Evolutionary conservation across 2,888 invertebrate genomes (phyloP).

Genomic region (Ischnus inquisitorius): DNA sequence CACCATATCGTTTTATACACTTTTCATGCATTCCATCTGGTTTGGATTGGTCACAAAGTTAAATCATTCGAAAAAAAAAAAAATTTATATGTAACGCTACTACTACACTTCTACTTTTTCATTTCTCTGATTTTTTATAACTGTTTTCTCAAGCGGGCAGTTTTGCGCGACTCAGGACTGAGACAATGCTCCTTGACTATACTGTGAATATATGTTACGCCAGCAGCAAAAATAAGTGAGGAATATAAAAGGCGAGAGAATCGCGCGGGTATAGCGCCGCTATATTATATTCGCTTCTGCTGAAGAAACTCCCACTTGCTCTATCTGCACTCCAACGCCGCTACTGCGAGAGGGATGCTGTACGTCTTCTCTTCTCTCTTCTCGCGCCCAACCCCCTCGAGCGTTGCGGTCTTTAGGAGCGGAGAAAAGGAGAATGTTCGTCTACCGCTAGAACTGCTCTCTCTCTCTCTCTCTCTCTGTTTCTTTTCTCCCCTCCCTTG

Average conservation of each 20-base stretch:
- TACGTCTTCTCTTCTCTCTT: constrained; percentile 30
- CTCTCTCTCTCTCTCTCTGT: background rate
- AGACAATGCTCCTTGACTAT: constrained; percentile 13
- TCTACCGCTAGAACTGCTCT: background rate
- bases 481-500: no score
- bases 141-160: background rate
- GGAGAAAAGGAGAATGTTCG: constrained; percentile 58
- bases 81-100: no score
- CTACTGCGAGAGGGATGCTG: constrained; percentile 1
- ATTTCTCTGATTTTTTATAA: constrained; percentile 1
- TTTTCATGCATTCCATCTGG: no score
- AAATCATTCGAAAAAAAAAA: no score
- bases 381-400: constrained; percentile 43
- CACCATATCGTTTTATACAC: constrained; percentile 5
- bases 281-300: constrained; percentile 15
- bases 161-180: constrained; percentile 1
- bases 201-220: background rate
- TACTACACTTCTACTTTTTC: no score
- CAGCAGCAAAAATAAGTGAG: constrained; percentile 15
- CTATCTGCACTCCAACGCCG: constrained; percentile 25
- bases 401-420: constrained; percentile 65
- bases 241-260: constrained; percentile 46
- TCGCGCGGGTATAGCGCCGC: background rate
- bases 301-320: background rate
- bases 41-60: no score